A percentile compares a stretch with the other conserved stretches of the same genome.
These are phyloP conservation scores for Drosophila longiperda DNA, from an alignment of 2,888 invertebrate species.

Conservation along the genomic window DNA sequence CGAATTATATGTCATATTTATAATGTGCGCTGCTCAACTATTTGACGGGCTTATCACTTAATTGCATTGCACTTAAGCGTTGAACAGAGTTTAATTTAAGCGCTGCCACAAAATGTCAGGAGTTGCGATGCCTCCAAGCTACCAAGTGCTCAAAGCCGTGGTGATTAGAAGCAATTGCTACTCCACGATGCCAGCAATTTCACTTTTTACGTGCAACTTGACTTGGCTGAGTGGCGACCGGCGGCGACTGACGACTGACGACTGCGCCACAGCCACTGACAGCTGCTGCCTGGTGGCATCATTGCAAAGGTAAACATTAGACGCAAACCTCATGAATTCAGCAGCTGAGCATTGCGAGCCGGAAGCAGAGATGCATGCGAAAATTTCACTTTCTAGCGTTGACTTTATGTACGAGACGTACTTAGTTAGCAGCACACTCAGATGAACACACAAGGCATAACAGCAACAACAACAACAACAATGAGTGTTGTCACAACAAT, in stretches of 20 bases:
- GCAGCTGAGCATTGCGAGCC: conserved; percentile 46
- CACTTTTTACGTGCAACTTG: conserved; percentile 66
- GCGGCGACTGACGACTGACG: conserved; percentile 23
- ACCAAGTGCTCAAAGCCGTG: conserved; percentile 49
- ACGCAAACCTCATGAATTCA: conserved; percentile 57
- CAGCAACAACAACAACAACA: conserved; percentile 14
- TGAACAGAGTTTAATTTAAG: conserved; percentile 54
- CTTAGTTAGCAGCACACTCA: not conserved
- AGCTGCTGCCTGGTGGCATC: conserved; percentile 46
- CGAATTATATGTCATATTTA: conserved; percentile 58
- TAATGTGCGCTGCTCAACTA: conserved; percentile 29
- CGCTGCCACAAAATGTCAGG: conserved; percentile 29
- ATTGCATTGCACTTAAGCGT: conserved; percentile 55
- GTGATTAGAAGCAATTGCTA: conserved; percentile 78
- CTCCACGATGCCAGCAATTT: conserved; percentile 61
- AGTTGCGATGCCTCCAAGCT: conserved; percentile 35
- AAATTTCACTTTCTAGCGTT: conserved; percentile 72
- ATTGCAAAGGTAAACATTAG: conserved; percentile 70
- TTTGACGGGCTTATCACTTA: conserved; percentile 54
- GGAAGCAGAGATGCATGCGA: conserved; percentile 64
- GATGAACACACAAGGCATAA: conserved; percentile 16
- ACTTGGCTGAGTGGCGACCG: conserved; percentile 43
- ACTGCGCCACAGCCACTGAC: conserved; percentile 43
- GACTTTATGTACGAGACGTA: conserved; percentile 40
- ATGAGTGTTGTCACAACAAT: conserved; percentile 46